phyloP scores from a whole-genome alignment of 2,888 invertebrate genomes.

The Eurytoma californica region DNA sequence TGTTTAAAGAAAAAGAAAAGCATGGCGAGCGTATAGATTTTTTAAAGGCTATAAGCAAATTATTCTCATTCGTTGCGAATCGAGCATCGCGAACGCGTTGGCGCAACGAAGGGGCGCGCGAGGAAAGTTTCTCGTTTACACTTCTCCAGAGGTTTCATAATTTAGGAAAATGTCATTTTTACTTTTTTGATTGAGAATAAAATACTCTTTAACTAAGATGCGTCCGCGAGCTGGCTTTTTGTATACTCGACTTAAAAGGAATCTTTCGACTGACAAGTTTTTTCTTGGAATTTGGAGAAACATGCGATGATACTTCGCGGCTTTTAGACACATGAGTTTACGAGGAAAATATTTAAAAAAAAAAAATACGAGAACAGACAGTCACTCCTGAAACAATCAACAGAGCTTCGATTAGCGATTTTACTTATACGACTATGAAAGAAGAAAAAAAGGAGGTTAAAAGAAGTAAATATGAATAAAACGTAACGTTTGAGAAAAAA shows the following conservation, averaged over 20 bases:
- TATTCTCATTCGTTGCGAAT: too few species aligned
- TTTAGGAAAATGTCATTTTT: too few species aligned
- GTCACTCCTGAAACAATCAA: slow-evolving; percentile 71
- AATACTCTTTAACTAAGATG: neutral
- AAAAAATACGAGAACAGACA: slow-evolving; percentile 40
- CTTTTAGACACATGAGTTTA: slow-evolving; percentile 49
- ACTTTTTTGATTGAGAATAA: too few species aligned
- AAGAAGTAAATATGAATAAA: neutral
- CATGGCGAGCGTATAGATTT: too few species aligned
- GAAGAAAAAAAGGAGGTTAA: slow-evolving; percentile 5
- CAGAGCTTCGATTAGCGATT: slow-evolving; percentile 72
- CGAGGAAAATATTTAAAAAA: slow-evolving; percentile 25
- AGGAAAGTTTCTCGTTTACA: too few species aligned
- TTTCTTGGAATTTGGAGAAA: slow-evolving; percentile 24
- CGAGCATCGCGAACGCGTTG: too few species aligned
- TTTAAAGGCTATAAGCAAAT: too few species aligned
- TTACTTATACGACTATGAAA: slow-evolving; percentile 38
- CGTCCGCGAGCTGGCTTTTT: slow-evolving; percentile 10
- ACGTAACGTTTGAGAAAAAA: slow-evolving; percentile 38
- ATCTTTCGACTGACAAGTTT: slow-evolving; percentile 9
- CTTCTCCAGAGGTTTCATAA: too few species aligned
- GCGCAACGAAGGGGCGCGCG: too few species aligned
- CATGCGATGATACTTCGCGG: slow-evolving; percentile 7
- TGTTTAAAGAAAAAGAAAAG: too few species aligned
- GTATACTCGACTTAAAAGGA: neutral